phyloP scores from a whole-genome alignment of 2,888 invertebrate genomes.

The Erpobdella octoculata region DNA sequence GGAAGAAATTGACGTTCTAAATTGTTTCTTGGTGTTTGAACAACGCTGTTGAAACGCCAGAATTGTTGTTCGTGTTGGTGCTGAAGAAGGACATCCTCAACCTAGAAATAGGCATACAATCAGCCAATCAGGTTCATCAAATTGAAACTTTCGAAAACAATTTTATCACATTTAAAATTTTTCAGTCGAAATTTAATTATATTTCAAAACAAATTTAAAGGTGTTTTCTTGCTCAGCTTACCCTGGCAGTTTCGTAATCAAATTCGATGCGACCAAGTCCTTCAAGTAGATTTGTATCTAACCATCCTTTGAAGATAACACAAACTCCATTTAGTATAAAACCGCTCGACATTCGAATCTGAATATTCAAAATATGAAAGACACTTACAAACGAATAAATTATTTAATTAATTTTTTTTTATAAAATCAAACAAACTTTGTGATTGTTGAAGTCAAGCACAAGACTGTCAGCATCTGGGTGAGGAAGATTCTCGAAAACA shows the following conservation, averaged over 20 bases:
- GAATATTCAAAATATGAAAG: not conserved
- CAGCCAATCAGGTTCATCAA: not conserved
- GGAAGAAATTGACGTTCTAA: too few relatives aligned
- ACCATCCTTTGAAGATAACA: conserved; percentile 87
- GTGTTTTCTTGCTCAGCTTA: not conserved
- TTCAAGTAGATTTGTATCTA: conserved; percentile 82
- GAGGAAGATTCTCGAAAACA: not conserved
- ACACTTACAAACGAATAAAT: not conserved
- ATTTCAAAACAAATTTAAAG: too few relatives aligned
- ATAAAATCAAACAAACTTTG: not conserved
- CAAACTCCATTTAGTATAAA: conserved; percentile 98
- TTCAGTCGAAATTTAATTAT: too few relatives aligned
- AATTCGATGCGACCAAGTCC: conserved; percentile 86
- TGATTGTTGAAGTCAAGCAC: not conserved
- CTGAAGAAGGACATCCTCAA: not conserved
- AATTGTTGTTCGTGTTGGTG: too few relatives aligned
- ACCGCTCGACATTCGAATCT: not conserved
- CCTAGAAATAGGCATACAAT: not conserved
- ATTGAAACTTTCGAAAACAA: not conserved
- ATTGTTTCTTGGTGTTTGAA: too few relatives aligned
- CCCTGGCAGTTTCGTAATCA: conserved; percentile 65
- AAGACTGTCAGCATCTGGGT: not conserved
- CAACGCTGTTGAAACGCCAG: too few relatives aligned
- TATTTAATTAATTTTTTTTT: not conserved
- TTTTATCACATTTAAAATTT: too few relatives aligned